Base-by-base conservation (phyloP, 2,797 vertebrate species). In the Gephyroberyx darwinii region DNA sequence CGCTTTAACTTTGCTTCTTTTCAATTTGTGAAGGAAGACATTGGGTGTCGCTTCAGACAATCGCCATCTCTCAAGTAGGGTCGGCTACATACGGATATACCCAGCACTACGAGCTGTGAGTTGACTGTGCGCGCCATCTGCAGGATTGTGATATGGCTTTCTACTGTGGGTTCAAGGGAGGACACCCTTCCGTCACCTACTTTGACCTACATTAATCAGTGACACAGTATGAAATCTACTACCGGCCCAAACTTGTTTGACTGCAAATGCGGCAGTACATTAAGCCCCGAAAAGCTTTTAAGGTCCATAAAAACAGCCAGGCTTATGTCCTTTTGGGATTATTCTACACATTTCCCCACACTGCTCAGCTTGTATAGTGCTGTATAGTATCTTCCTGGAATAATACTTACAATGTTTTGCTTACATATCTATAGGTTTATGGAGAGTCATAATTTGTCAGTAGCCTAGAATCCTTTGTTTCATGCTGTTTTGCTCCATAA, bases 161-260 rank as follows among this genome's bases (percentile, higher is more conserved):
- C 77, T 52, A 66, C 75, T 72, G 69, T 86, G 89, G 90, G 92
- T 93, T 93, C 91, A 93, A 51, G 82, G 87, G 92, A 93, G 92
- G 92, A 92, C 92, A 93, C 84, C 82, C 86, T 83, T 88, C 89
- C 89, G 89, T 90, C 91, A 92, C 88, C 58, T 83, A 90, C 78
- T 90, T 89, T 93, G 90, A 93, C 92, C 92, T 91, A 92, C 89
- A 90, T 91, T 89, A 89, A 86, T 75, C 84, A 84, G 78, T 81
- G 86, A 78, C 84, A 78, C 58, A 51, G 65, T 47, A 79, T 79
- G 81, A 78, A 81, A 83, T 67, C 73, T 67, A 56, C 68, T 61
- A 26, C 77, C 69, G 84, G 87, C 84, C 78, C 79, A 71, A 77
- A 80, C 74, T 77, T 77, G 74, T 53, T 5, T 61, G 12, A 19